Base-by-base conservation (phyloP, 2,113 vertebrate species). In the Grammomys surdaster region DNA sequence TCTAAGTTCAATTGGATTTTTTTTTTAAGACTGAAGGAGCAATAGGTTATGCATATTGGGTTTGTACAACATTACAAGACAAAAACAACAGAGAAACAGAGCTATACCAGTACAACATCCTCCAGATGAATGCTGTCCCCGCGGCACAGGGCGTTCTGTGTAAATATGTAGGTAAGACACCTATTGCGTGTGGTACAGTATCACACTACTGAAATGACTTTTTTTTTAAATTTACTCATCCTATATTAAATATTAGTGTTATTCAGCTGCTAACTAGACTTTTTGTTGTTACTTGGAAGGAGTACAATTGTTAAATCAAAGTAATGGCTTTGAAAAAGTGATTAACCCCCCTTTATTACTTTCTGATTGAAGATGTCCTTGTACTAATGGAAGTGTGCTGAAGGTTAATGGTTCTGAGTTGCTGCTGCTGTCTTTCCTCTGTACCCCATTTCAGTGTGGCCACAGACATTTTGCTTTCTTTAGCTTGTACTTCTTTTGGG, bases 11-110 rank as follows among this genome's bases (percentile, higher is more conserved):
- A 40, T 36, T 24, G 87, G 56, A 96, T 95, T 96, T 95, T 93
- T 97, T 11, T 98, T 95, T 88, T 91, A 91, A 99, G 99, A 99
- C 98, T 13, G 99, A 99, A 94, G 99, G 99, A 93, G 99, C 99
- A 84, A 99, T 99, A 98, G 99, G 99, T 95, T 99, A 99, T 95
- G 99, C 99, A 2, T 99, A 99, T 95, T 99, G 99, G 99, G 99
- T 99, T 0, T 99, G 99, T 97, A 99, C 99, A 96, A 99, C 99
- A 0, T 98, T 99, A 95, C 98, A 99, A 97, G 99, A 99, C 97
- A 99, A 99, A 98, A 99, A 98, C 98, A 99, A 99, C 98, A 98
- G 99, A 98, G 99, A 99, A 95, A 99, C 99, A 16, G 99, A 99
- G 43, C 97, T 99, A 0, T 99, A 99, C 96, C 98, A 96, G 86